These are phyloP conservation scores for Ammodytes marinus DNA, from an alignment of 2,113 vertebrate genomes.

Conservation along the genomic window DNA sequence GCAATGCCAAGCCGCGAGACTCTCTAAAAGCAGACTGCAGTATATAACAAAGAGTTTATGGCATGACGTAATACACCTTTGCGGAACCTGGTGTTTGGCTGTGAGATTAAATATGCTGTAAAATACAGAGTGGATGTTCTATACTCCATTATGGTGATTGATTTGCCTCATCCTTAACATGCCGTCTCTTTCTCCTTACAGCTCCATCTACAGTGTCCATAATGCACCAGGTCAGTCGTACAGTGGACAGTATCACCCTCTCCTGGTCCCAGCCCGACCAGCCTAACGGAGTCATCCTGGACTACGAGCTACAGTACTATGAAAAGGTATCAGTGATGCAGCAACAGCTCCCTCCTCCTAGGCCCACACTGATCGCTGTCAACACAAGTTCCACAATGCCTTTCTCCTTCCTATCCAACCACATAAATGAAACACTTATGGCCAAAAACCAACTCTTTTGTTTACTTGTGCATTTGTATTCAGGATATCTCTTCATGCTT, in stretches of 20 bases:
- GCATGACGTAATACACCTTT: conserved; percentile 31
- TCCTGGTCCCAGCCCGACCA: conserved; percentile 99
- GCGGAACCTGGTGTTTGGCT: conserved; percentile 53
- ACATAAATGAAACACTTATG: conserved; percentile 16
- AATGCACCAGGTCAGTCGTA: conserved; percentile 98
- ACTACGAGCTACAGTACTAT: conserved; percentile 97
- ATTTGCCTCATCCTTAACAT: conserved; percentile 44
- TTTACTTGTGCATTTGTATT: conserved; percentile 35
- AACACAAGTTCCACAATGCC: neutral
- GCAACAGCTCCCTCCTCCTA: neutral
- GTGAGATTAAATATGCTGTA: conserved; percentile 60
- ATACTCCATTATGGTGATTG: conserved; percentile 17
- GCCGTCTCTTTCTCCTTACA: conserved; percentile 77
- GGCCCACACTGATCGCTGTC: neutral
- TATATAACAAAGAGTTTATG: conserved; percentile 58
- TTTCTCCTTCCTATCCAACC: neutral
- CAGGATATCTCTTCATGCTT: conserved; percentile 20
- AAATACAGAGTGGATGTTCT: conserved; percentile 38
- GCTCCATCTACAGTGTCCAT: conserved; percentile 97
- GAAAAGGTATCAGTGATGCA: conserved; percentile 90
- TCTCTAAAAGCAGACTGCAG: conserved; percentile 47
- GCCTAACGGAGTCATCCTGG: conserved; percentile 97
- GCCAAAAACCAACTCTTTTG: conserved; percentile 8
- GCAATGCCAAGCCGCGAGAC: conserved; percentile 28
- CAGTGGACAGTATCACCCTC: conserved; percentile 96